A percentile compares a stretch with the other conserved stretches of the same genome.
phyloP scores from a whole-genome alignment of 1,140 invertebrate genomes.

The Agrilus planipennis region DNA sequence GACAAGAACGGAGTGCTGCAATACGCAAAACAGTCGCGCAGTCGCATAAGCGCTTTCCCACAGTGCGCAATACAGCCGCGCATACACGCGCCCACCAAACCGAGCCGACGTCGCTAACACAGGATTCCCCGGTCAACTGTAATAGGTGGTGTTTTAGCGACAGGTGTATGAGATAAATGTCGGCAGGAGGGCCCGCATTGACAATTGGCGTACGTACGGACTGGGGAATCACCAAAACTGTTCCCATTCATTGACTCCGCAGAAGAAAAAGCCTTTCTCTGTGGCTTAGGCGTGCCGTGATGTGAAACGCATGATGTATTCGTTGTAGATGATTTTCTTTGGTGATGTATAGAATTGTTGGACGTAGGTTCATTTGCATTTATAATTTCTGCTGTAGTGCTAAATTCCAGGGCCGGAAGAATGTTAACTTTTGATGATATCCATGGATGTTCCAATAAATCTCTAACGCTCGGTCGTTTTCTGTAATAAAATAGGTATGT shows the following conservation, averaged over 20 bases:
- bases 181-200: slow-evolving; percentile 33
- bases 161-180: slow-evolving; percentile 29
- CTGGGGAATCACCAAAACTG: slow-evolving; percentile 18
- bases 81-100: no score
- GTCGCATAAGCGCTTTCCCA: no score
- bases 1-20: no score
- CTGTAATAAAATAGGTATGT: slow-evolving; percentile 16
- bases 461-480: slow-evolving; percentile 27
- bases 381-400: slow-evolving; percentile 15
- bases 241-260: slow-evolving; percentile 25
- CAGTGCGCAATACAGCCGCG: no score
- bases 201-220: slow-evolving; percentile 29
- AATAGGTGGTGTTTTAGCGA: slow-evolving; percentile 30
- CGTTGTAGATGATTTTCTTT: slow-evolving; percentile 24
- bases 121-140: slow-evolving; percentile 33
- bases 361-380: slow-evolving; percentile 21
- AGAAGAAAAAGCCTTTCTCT: slow-evolving; percentile 23
- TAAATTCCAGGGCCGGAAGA: slow-evolving; percentile 12
- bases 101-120: no score
- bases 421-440: slow-evolving; percentile 25
- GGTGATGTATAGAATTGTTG: slow-evolving; percentile 25
- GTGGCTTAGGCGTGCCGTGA: slow-evolving; percentile 8
- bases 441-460: slow-evolving; percentile 32
- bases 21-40: no score
- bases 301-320: no score